Base-by-base conservation (phyloP, 2,797 vertebrate genomes). In the Lepus oiostolus region DNA sequence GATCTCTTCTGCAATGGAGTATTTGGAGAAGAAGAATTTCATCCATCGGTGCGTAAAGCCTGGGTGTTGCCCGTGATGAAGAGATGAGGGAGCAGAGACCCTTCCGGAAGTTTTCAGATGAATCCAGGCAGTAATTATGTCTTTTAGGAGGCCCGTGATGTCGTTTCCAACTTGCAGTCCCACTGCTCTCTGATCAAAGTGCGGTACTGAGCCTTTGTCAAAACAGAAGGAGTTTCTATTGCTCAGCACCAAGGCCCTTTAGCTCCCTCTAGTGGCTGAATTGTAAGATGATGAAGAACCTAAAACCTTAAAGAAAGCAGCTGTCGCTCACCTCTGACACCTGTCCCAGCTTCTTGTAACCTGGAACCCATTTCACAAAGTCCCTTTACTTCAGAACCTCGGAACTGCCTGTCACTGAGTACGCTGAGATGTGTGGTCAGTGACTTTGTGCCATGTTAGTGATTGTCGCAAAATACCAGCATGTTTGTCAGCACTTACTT, bases 1-100 rank as follows among this genome's bases (percentile, higher is more conserved):
- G 98, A 99, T 99, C 98, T 99, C 99, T 52, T 99, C 99, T 63
- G 99, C 99, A 80, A 99, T 99, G 99, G 99, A 99, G 93, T 99
- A 99, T 95, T 97, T 99, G 95, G 99, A 99, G 98, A 99, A 99
- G 98, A 99, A 99, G 98, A 99, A 99, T 97, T 99, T 99, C 97
- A 99, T 99, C 96, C 99, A 99, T 97, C 99, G 99, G 99, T 99
- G 76, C 95, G 98, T 95, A 2, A 80, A 77, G n/a, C 47, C 54
- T 42, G 17, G 7, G 11, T 30, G 7, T 47, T 76, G 9, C 26
- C 26, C 38, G 71, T 95, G 85, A 62, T 32, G 26, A 38, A 17
- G 62, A 52, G 7, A 19, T 58, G 28, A 87, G 74, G 30, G 65
- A 58, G 54, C 54, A 58, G 32, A 77, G 83, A 70, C 26, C 26